A percentile compares a stretch with the other conserved stretches of the same genome.
Evolutionary conservation across 2,888 invertebrate species (phyloP).

Genomic region (Cosmopolites sordidus): DNA sequence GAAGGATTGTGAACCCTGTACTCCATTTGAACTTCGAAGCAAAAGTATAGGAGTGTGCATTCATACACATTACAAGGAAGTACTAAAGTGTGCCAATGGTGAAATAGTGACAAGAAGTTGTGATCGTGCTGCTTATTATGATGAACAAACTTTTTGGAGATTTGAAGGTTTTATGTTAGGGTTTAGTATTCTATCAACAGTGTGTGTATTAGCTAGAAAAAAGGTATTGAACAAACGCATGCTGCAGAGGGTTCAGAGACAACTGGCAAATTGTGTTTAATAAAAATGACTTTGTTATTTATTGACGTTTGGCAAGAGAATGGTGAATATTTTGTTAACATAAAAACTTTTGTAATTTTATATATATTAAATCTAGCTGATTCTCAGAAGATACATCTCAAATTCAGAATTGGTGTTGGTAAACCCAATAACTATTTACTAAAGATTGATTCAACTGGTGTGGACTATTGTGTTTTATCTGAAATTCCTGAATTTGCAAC

Average conservation of each 20-base stretch:
- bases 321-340: conserved; percentile 26
- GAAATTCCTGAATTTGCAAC: conserved; percentile 46
- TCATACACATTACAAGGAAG: conserved; percentile 79
- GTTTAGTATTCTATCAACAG: conserved; percentile 60
- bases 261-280: conserved; percentile 61
- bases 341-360: conserved; percentile 33
- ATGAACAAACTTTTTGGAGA: conserved; percentile 79
- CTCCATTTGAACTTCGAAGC: conserved; percentile 79
- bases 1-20: conserved; percentile 80
- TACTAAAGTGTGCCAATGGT: conserved; percentile 74
- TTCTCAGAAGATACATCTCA: conserved; percentile 26
- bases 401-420: conserved; percentile 21
- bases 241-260: conserved; percentile 64
- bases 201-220: conserved; percentile 62
- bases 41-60: conserved; percentile 78
- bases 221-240: conserved; percentile 64
- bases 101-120: conserved; percentile 81
- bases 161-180: conserved; percentile 71
- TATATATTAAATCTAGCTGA: conserved; percentile 31
- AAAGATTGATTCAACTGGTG: conserved; percentile 41
- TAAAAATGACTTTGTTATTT: conserved; percentile 18
- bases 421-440: conserved; percentile 35
- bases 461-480: conserved; percentile 41
- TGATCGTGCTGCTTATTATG: conserved; percentile 77
- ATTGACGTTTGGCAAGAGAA: conserved; percentile 15